These are phyloP conservation scores for Microplitis manilae DNA, from an alignment of 2,888 invertebrate genomes.

Conservation along the genomic window DNA sequence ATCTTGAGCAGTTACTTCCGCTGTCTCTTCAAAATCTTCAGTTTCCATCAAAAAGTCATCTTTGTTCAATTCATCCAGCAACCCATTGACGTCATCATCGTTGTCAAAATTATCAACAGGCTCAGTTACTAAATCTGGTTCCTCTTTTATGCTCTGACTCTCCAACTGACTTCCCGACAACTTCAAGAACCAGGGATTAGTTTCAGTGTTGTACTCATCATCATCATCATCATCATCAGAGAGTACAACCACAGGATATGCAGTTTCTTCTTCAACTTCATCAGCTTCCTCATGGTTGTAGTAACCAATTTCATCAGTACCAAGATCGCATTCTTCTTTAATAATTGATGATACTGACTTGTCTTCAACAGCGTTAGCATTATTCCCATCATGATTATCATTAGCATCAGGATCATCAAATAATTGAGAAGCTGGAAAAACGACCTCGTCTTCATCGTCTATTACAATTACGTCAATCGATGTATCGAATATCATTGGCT, in stretches of 20 bases:
- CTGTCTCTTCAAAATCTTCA: neutral
- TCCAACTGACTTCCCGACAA: slow-evolving; percentile 56
- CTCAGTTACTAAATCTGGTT: neutral
- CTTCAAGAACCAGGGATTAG: slow-evolving; percentile 55
- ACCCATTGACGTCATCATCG: neutral
- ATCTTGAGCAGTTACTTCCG: neutral
- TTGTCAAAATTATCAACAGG: neutral
- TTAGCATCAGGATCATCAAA: slow-evolving; percentile 56
- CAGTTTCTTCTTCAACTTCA: slow-evolving; percentile 49
- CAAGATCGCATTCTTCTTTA: slow-evolving; percentile 41
- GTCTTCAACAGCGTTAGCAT: slow-evolving; percentile 47
- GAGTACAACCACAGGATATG: slow-evolving; percentile 55
- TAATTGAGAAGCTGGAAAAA: slow-evolving; percentile 74
- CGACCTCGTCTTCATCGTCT: slow-evolving; percentile 75
- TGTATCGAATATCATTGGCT: slow-evolving; percentile 66
- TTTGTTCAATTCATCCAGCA: neutral
- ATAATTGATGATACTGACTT: neutral
- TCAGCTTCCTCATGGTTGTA: slow-evolving; percentile 12
- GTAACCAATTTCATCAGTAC: slow-evolving; percentile 36
- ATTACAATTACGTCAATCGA: slow-evolving; percentile 73
- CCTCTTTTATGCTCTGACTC: slow-evolving; percentile 40
- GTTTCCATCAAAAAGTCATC: neutral
- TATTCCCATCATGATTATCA: slow-evolving; percentile 39
- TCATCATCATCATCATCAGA: slow-evolving; percentile 56
- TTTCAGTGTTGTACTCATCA: slow-evolving; percentile 54